phyloP scores from a whole-genome alignment of 2,888 invertebrate species.

The Aphelenchoides bicaudatus region DNA sequence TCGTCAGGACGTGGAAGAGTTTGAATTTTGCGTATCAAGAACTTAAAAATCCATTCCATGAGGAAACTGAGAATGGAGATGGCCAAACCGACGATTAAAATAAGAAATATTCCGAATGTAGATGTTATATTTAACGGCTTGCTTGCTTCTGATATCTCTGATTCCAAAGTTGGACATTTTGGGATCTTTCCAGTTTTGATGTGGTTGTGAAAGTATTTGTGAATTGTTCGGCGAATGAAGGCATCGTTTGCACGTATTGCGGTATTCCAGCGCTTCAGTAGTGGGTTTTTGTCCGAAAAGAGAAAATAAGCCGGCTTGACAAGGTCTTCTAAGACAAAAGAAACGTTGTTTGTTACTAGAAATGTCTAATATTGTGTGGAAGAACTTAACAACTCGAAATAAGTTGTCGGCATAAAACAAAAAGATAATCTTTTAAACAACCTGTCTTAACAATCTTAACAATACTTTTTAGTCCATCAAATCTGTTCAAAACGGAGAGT shows the following conservation, averaged over 20 bases:
- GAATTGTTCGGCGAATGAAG: conserved; percentile 34
- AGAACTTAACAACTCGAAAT: no score
- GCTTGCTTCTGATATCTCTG: conserved; percentile 17
- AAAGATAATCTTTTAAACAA: no score
- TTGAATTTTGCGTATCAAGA: background rate
- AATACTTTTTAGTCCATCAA: no score
- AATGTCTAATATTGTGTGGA: no score
- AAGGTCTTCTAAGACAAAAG: conserved; percentile 25
- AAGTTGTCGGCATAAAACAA: no score
- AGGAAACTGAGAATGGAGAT: conserved; percentile 21
- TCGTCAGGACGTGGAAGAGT: background rate
- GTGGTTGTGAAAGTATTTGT: conserved; percentile 29
- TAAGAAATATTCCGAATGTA: conserved; percentile 33
- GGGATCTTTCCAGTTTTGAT: conserved; percentile 28
- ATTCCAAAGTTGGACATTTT: conserved; percentile 19
- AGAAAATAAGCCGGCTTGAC: conserved; percentile 34
- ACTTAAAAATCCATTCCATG: conserved; percentile 6
- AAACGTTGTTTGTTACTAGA: no score
- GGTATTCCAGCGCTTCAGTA: conserved; percentile 28
- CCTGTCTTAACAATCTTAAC: no score
- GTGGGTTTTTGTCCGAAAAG: conserved; percentile 26
- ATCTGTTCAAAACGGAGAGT: no score
- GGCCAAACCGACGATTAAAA: conserved; percentile 26
- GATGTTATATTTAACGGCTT: conserved; percentile 27
- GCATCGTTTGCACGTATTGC: conserved; percentile 32